Evolutionary conservation across 2,113 vertebrate species (phyloP), one percentile per base, ranked within the genome.

Genomic region (Oreotragus oreotragus): DNA sequence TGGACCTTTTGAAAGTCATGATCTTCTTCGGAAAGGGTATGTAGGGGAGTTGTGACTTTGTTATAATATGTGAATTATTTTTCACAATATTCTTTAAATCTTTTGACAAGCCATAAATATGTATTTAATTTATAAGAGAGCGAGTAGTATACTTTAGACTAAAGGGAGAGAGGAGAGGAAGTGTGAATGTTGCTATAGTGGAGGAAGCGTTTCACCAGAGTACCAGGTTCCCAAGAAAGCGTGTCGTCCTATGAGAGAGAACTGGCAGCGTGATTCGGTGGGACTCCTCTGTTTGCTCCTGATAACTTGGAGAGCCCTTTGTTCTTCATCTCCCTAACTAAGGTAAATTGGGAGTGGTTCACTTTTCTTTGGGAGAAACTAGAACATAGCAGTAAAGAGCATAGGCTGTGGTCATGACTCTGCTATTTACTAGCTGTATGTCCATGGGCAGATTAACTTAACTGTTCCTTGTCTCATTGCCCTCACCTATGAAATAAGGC

Each of bases 21-120:
- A 99, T 98, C 98, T 99, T 81, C 98, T 99, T 53, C 99, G 99
- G 3, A 99, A 98, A 97, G 99, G 99, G 99, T 99, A 96, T 1
- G 90, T 84, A 21, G 45, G 45, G 15, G 23, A 77, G 3, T 80
- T 76, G 9, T 64, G 81, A 33, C 9, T 86, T 88, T 66, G 30
- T 86, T 60, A 30, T 57, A 93, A 85, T 80, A 77, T 90, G 51
- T 66, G 60, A 88, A 83, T 83, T 89, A 27, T 58, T 95, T 96
- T 84, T 94, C 7, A 16, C 10, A 53, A 2, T 60, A 62, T 49
- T 91, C 25, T 96, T 84, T 49, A 96, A 91, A 13, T 91, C 10
- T 70, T 90, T 94, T 90, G 39, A 57, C 64, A 70, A 25, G 36
- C 28, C 51, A 7, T 88, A 85, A 77, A 14, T 85, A 10, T 55